Evolutionary conservation across 2,113 vertebrate genomes (phyloP).

Genomic region (Caloenas nicobarica): DNA sequence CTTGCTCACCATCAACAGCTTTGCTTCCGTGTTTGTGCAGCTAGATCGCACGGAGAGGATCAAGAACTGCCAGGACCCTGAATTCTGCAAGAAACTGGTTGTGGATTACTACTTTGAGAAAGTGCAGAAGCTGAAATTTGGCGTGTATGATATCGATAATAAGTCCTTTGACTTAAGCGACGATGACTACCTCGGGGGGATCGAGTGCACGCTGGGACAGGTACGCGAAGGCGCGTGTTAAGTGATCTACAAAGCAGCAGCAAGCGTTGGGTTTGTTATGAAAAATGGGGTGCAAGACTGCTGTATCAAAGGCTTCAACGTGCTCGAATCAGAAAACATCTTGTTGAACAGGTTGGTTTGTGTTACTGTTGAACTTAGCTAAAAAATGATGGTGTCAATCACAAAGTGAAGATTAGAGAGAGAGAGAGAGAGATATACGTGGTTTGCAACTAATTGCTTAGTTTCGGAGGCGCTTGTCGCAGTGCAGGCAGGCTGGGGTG

Average conservation of each 20-base stretch:
- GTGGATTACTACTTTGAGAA: constrained; percentile 91
- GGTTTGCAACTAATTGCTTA: neutral
- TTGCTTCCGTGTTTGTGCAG: constrained; percentile 57
- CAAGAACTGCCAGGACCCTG: constrained; percentile 83
- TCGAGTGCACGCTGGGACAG: constrained; percentile 89
- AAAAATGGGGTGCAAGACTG: neutral
- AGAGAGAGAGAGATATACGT: rapidly evolving
- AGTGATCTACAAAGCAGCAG: neutral
- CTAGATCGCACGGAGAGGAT: constrained; percentile 84
- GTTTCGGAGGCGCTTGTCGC: neutral
- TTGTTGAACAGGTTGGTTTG: neutral
- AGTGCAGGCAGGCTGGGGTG: neutral
- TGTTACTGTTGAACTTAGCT: rapidly evolving
- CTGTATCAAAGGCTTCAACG: neutral
- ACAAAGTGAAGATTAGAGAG: neutral
- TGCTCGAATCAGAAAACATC: neutral
- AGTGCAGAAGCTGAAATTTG: constrained; percentile 88
- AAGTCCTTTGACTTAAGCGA: constrained; percentile 80
- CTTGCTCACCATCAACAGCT: rapidly evolving
- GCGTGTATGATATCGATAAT: constrained; percentile 91
- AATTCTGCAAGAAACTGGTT: constrained; percentile 86
- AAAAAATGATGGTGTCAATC: neutral
- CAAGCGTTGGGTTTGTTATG: rapidly evolving
- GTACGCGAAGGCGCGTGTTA: constrained; percentile 28
- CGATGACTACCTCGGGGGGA: constrained; percentile 89